phyloP scores from a whole-genome alignment of 92 coral and sea anemone species.

The Epizoanthus rinbou region DNA sequence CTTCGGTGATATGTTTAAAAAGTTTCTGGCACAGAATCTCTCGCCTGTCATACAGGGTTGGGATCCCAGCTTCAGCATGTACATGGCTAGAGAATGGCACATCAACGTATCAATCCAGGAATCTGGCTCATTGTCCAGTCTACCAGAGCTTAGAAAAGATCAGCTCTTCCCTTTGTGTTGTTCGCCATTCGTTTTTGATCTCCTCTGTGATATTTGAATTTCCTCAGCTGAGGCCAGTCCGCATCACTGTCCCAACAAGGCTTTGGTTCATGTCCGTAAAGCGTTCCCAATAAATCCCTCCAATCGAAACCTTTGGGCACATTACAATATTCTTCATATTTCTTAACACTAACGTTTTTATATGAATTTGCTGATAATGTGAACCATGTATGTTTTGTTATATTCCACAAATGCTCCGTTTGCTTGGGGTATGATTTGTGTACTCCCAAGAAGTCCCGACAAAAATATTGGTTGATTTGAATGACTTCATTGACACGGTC shows the following conservation, averaged over 20 bases:
- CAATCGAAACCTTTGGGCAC: slow-evolving; percentile 15
- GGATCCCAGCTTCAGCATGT: too few relatives aligned
- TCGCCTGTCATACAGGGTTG: too few relatives aligned
- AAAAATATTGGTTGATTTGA: slow-evolving; percentile 10
- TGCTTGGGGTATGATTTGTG: slow-evolving; percentile 42
- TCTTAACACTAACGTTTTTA: neutral
- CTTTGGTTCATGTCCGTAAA: slow-evolving; percentile 30
- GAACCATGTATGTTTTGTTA: slow-evolving; percentile 34
- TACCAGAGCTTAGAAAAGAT: too few relatives aligned
- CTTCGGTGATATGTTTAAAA: too few relatives aligned
- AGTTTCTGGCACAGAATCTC: too few relatives aligned
- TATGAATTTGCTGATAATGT: neutral
- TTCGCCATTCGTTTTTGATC: too few relatives aligned
- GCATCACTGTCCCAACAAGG: slow-evolving; percentile 10
- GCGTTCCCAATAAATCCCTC: neutral
- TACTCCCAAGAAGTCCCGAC: slow-evolving; percentile 24
- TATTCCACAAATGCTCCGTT: slow-evolving; percentile 32
- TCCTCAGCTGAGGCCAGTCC: neutral
- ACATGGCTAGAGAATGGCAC: too few relatives aligned
- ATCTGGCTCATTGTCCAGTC: too few relatives aligned
- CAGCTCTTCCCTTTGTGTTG: too few relatives aligned
- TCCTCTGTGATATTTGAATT: neutral
- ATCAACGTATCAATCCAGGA: too few relatives aligned
- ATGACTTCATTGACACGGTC: neutral
- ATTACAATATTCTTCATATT: slow-evolving; percentile 1